Conservation (phyloP, 2,888 invertebrate species). For the Hirtodrosophila histrioides region DNA sequence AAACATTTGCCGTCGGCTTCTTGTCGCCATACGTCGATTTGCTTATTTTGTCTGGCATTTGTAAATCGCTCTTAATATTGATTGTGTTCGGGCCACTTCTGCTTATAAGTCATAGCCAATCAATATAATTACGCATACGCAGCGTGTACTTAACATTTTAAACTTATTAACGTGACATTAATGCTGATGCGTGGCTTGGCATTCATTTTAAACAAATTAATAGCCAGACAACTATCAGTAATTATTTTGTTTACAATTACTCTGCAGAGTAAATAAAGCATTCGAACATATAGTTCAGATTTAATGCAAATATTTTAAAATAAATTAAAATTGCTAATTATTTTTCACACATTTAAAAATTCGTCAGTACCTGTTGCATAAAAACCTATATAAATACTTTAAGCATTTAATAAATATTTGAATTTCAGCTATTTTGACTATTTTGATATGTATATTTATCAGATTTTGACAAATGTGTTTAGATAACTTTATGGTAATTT, state of each 20-base stretch:
- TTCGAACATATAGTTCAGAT: no score
- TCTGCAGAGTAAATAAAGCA: no score
- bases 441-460: not conserved
- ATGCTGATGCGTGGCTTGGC: no score
- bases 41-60: constrained; percentile 52
- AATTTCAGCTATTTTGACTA: no score
- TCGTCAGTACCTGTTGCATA: constrained; percentile 12
- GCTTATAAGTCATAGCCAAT: constrained; percentile 43
- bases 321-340: no score
- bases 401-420: no score
- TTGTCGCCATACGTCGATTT: constrained; percentile 43
- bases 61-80: constrained; percentile 50
- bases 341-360: no score
- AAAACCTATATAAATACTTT: constrained; percentile 7
- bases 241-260: no score
- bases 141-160: constrained; percentile 27
- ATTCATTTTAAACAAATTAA: no score
- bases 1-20: constrained; percentile 74
- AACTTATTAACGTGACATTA: constrained; percentile 23
- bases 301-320: no score
- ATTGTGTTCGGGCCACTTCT: constrained; percentile 33
- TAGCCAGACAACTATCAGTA: no score
- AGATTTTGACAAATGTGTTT: not conserved
- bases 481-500: constrained; percentile 20
- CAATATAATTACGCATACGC: constrained; percentile 56